These are phyloP conservation scores for Drosophila nr. perissopoda DNA, from an alignment of 2,888 invertebrate genomes.

Conservation along the genomic window DNA sequence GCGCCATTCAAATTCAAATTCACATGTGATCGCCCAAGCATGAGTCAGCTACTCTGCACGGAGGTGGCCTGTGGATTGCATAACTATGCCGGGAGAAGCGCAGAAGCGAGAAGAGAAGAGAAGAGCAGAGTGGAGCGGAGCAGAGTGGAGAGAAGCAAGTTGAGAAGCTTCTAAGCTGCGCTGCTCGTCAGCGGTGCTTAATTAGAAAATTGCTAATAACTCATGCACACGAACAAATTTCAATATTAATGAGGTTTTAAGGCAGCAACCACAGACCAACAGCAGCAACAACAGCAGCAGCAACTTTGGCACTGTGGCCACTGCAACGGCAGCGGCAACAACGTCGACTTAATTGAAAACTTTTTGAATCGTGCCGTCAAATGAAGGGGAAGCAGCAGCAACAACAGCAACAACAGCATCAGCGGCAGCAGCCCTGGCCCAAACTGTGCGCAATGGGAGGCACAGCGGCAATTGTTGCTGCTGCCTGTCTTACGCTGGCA, in stretches of 20 bases:
- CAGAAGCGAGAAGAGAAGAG: background rate
- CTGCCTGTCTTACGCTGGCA: constrained; percentile 54
- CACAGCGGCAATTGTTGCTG: constrained; percentile 53
- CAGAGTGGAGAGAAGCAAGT: background rate
- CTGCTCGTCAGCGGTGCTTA: constrained; percentile 62
- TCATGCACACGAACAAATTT: constrained; percentile 81
- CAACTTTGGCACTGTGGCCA: constrained; percentile 32
- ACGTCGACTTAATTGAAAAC: constrained; percentile 73
- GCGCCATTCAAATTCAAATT: constrained; percentile 71
- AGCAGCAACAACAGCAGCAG: constrained; percentile 21
- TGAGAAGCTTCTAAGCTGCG: constrained; percentile 24
- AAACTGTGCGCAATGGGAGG: constrained; percentile 75
- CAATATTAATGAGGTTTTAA: constrained; percentile 81
- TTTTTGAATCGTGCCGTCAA: constrained; percentile 66
- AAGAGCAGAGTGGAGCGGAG: background rate
- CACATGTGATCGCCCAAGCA: constrained; percentile 75
- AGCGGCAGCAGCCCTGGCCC: constrained; percentile 39
- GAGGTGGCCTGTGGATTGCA: constrained; percentile 11
- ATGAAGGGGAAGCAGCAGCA: constrained; percentile 24
- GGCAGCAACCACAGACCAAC: constrained; percentile 35
- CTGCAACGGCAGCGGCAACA: constrained; percentile 40
- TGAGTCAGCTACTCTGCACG: constrained; percentile 47
- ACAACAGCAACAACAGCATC: constrained; percentile 6
- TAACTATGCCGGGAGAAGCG: constrained; percentile 1
- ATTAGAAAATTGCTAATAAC: constrained; percentile 83